Percentiles rank a stretch among this genome's conserved stretches.
Conservation (phyloP, 2,797 vertebrate genomes). For the Sebastes nivosus region DNA sequence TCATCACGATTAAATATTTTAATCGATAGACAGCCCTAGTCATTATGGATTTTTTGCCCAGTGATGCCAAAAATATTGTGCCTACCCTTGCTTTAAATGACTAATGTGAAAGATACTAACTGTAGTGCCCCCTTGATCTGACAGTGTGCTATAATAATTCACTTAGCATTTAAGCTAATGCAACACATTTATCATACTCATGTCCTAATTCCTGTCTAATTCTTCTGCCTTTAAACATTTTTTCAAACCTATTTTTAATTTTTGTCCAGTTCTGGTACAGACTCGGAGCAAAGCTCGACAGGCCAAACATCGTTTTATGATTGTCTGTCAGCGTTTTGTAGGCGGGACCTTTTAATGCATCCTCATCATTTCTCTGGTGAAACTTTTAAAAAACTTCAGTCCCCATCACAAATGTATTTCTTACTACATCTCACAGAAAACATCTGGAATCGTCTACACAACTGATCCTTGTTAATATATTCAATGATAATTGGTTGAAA, state of each 20-base stretch:
- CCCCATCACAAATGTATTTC: background rate
- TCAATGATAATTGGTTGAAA: background rate
- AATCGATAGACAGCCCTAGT: too few relatives aligned
- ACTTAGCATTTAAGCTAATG: background rate
- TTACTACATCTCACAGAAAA: background rate
- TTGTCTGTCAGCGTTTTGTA: background rate
- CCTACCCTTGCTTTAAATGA: background rate
- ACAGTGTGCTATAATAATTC: background rate
- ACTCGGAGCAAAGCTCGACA: background rate
- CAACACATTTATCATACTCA: background rate
- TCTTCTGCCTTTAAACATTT: background rate
- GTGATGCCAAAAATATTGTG: too few relatives aligned
- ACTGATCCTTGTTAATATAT: background rate
- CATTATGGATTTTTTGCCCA: too few relatives aligned
- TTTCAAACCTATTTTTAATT: background rate
- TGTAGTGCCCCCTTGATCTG: background rate
- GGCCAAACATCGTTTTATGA: background rate
- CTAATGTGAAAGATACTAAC: background rate
- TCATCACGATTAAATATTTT: too few relatives aligned
- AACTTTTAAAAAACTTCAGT: background rate
- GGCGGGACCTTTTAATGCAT: background rate
- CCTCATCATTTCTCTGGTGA: background rate
- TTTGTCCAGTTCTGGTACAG: background rate
- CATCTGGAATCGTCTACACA: background rate
- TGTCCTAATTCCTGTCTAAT: background rate